Conservation (phyloP, 23 tunicate genomes). For the Styela clava region DNA sequence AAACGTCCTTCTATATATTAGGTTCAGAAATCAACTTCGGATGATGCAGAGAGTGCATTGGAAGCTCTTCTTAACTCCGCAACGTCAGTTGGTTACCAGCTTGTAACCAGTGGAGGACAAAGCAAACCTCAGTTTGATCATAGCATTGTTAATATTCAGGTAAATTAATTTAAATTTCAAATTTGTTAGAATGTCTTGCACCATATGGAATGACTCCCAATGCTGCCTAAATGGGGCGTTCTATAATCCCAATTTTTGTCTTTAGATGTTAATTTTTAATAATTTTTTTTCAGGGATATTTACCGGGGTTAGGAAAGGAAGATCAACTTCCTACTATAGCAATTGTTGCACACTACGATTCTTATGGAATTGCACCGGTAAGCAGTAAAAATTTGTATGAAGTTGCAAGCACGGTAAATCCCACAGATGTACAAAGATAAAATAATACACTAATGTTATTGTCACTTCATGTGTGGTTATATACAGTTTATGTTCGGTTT, state of each 20-base stretch:
- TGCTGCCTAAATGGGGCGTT: no score
- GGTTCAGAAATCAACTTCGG: constrained; percentile 71
- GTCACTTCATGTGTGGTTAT: no score
- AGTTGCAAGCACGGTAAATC: neutral
- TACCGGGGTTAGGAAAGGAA: constrained; percentile 62
- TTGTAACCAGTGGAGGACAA: constrained; percentile 41
- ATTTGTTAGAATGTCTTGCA: no score
- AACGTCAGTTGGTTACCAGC: constrained; percentile 71
- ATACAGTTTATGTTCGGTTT: no score
- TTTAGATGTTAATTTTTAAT: no score
- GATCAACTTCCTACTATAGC: constrained; percentile 89
- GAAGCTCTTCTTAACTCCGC: constrained; percentile 70
- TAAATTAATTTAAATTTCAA: neutral
- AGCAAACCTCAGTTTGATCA: constrained; percentile 73
- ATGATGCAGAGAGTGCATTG: constrained; percentile 49
- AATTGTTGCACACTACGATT: constrained; percentile 86
- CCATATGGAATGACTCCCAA: no score
- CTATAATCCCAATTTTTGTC: no score
- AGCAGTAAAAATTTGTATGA: constrained; percentile 9
- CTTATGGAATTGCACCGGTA: constrained; percentile 90
- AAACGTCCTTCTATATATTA: no score
- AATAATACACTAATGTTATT: no score
- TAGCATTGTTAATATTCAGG: constrained; percentile 72
- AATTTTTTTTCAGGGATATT: constrained; percentile 60
- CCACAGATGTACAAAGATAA: neutral